Base-by-base conservation (phyloP, 2,113 vertebrate species). In the Peucedramus taeniatus region DNA sequence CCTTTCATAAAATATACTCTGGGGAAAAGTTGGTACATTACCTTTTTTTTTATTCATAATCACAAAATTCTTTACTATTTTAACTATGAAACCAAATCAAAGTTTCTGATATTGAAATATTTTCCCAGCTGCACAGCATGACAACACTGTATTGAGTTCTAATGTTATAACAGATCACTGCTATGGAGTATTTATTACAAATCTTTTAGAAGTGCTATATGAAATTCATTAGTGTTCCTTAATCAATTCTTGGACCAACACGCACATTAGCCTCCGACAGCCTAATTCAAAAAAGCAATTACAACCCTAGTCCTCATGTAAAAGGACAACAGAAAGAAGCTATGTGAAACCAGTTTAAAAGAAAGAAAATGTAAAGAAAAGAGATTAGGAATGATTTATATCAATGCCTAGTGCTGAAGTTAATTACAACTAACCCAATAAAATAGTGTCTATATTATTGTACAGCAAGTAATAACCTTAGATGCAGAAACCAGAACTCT, bases 371-470 rank as follows among this genome's bases (percentile, higher is more conserved):
- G 84, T 93, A 98, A 98, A 98, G 96, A 98, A 98, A 98, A 98
- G 97, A 97, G 95, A 98, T 98, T 98, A 96, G 93, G 47, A 97
- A 97, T 98, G 98, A 98, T 98, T 98, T 98, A 98, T 98, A 97
- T 95, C 94, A 95, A 96, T 96, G 97, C 96, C 97, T 96, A 97
- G 96, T 97, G 97, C 96, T 98, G 97, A 98, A 98, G 98, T 98
- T 98, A 98, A 98, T 98, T 98, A 98, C 98, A 98, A 98, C 96
- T 97, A 98, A 98, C 96, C 96, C 97, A 98, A 98, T 98, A 98
- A 98, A 98, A 98, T 96, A 98, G 97, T 96, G 96, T 94, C 96
- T 98, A 97, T 98, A 98, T 98, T 98, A 98, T 98, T 97, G 96
- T 98, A 97, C 95, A 98, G 96, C 97, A 97, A 97, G 97, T 98